Conservation (phyloP, 2,113 vertebrate genomes). For the Mustela nigripes region DNA sequence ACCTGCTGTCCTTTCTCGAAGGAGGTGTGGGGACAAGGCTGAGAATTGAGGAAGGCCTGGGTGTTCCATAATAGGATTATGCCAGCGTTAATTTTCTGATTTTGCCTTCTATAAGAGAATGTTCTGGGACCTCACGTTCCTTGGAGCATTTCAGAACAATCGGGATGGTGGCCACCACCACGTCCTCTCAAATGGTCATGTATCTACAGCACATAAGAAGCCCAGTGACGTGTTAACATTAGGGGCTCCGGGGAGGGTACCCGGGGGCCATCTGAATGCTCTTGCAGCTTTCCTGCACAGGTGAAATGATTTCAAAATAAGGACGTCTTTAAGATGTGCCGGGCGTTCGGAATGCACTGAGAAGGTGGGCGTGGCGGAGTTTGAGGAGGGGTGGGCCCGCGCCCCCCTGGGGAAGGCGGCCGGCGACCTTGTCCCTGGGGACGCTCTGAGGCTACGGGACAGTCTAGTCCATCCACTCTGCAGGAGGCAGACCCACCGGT, state of each 20-base stretch:
- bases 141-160: constrained; percentile 6
- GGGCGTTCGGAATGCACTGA: not conserved
- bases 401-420: fast-evolving
- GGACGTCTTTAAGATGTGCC: not conserved
- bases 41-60: not conserved
- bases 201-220: not conserved
- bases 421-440: not conserved
- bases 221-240: not conserved
- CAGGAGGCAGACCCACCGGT: not conserved
- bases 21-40: not conserved
- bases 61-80: not conserved
- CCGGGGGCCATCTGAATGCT: not conserved
- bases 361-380: not conserved
- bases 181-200: not conserved
- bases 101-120: not conserved
- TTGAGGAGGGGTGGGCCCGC: not conserved
- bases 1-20: not conserved
- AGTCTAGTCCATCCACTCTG: fast-evolving
- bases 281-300: not conserved
- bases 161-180: not conserved
- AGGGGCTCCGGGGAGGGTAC: not conserved
- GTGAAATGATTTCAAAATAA: constrained; percentile 4
- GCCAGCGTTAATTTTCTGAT: not conserved
- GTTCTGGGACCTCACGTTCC: not conserved
- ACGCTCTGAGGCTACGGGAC: not conserved